Evolutionary conservation across 2,888 invertebrate genomes (phyloP), one percentile per base, ranked within the genome.

Genomic region (Vanessa cardui): DNA sequence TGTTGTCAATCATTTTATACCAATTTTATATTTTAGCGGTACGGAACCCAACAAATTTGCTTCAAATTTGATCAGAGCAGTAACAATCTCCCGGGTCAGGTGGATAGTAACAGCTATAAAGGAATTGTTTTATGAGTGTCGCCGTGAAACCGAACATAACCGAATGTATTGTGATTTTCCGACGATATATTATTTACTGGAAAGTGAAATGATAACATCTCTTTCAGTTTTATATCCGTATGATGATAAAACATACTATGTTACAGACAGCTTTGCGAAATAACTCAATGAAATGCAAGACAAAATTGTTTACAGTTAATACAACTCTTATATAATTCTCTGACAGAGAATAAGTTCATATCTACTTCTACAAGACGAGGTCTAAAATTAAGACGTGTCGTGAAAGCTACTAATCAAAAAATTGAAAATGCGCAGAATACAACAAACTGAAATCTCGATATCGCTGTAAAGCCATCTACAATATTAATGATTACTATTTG

Each of bases 51-150:
- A 12, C 33, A 56, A 78, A 79, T 75, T 79, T 76, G 78, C 76
- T 77, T 74, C 71, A 73, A 75, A 74, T 76, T 77, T 76, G 76
- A 78, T 77, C 73, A 68, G 68, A 64, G 73, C 74, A 76, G 74
- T 65, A 64, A 73, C 70, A 72, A 69, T 72, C 76, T 76, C 78
- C 73, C 75, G 75, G 70, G 72, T 76, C 80, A 82, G 80, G 81
- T 82, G 80, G 76, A 74, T 78, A 73, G 77, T 72, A 75, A 77
- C 71, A 74, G 79, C 76, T 86, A 83, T 89, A 86, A 89, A 89
- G 85, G 81, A 82, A 80, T 84, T 82, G 82, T 84, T 90, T 90
- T 89, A 90, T 82, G 81, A 79, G 77, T 79, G 79, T 84, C 83
- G 74, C 76, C 79, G 83, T 88, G 84, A 87, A 88, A 88, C 80